phyloP scores from a whole-genome alignment of 1,140 invertebrate genomes.

The Heliconius hewitsoni region DNA sequence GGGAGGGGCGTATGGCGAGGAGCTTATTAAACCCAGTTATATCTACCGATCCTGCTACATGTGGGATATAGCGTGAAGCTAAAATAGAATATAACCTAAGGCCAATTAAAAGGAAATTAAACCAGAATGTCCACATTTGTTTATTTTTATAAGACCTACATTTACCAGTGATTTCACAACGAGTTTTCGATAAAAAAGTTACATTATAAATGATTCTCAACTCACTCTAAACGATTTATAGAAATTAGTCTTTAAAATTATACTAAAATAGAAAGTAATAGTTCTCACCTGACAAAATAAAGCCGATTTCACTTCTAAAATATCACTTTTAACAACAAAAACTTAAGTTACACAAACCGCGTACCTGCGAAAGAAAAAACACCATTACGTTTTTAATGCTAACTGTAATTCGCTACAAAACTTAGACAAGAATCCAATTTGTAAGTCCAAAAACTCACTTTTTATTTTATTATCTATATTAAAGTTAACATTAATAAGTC shows the following conservation, averaged over 20 bases:
- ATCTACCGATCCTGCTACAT: too few relatives aligned
- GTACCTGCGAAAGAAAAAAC: slow-evolving; percentile 58
- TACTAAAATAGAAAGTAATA: slow-evolving; percentile 9
- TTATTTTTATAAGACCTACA: slow-evolving; percentile 10
- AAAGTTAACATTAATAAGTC: neutral
- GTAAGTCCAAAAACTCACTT: slow-evolving; percentile 3
- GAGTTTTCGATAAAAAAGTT: slow-evolving; percentile 3
- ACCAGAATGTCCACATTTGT: slow-evolving; percentile 3
- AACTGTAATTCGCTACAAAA: slow-evolving; percentile 12
- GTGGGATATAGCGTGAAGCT: neutral
- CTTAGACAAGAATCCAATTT: neutral
- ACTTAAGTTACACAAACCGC: slow-evolving; percentile 53
- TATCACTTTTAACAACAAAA: slow-evolving; percentile 55
- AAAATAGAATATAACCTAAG: neutral
- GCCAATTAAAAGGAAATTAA: neutral
- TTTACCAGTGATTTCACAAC: slow-evolving; percentile 12
- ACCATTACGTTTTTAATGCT: slow-evolving; percentile 41
- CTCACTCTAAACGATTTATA: neutral
- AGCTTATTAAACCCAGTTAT: too few relatives aligned
- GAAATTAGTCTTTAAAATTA: neutral
- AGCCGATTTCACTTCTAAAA: slow-evolving; percentile 59
- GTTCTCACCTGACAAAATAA: slow-evolving; percentile 52
- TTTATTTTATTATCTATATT: slow-evolving; percentile 3
- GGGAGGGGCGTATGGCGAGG: too few relatives aligned
- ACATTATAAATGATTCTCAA: neutral